Conservation (phyloP, 2,113 vertebrate species). For the Aspiorhynchus laticeps region DNA sequence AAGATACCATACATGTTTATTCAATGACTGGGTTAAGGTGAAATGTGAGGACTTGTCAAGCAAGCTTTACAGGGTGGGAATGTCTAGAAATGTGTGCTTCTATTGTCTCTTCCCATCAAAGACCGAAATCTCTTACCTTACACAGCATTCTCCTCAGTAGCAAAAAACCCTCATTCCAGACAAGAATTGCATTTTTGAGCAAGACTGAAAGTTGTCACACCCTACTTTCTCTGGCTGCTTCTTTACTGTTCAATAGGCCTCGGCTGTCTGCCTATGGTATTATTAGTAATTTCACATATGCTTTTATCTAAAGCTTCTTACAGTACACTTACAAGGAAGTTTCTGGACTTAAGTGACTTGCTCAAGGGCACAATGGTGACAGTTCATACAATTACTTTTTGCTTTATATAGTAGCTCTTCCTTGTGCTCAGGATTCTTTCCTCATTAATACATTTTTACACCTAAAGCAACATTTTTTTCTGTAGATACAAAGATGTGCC, state of each 20-base stretch:
- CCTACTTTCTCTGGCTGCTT: background rate
- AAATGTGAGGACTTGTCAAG: conserved; percentile 36
- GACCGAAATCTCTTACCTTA: background rate
- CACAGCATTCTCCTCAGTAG: background rate
- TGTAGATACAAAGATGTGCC: background rate
- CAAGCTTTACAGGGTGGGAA: conserved; percentile 23
- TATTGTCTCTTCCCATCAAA: background rate
- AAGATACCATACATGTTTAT: background rate
- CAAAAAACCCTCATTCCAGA: conserved; percentile 22
- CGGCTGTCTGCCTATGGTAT: background rate
- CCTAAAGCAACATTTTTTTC: background rate
- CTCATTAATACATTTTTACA: background rate
- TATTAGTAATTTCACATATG: background rate
- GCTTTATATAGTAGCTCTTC: background rate
- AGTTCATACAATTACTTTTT: background rate
- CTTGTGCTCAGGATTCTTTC: background rate
- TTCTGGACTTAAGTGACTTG: background rate
- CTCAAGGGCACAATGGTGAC: background rate
- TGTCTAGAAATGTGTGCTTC: background rate
- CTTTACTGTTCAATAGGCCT: background rate
- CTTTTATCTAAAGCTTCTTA: background rate
- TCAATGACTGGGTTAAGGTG: background rate
- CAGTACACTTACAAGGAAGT: background rate
- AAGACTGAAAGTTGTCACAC: background rate
- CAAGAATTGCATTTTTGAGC: conserved; percentile 13